These are phyloP conservation scores for Anabas testudineus DNA, from an alignment of 2,797 vertebrate species.

Conservation along the genomic window DNA sequence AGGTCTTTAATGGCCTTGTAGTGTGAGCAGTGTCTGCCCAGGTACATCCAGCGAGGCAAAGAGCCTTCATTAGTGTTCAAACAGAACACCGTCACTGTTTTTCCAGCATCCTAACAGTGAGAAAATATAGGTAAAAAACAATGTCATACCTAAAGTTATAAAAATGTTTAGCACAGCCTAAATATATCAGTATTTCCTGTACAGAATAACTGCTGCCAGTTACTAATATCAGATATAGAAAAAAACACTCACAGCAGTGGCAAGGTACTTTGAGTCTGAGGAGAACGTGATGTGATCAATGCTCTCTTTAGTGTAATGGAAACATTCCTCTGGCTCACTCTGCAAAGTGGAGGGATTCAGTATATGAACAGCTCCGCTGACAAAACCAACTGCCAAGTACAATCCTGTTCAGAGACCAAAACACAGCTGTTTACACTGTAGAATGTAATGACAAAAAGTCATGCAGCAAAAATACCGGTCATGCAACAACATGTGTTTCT, in stretches of 20 bases:
- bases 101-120: slow-evolving; percentile 86
- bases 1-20: slow-evolving; percentile 90
- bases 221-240: neutral
- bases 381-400: slow-evolving; percentile 90
- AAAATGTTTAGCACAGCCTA: neutral
- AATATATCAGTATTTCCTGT: neutral
- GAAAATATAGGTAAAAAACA: slow-evolving; percentile 9
- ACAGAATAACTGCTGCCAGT: neutral
- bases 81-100: slow-evolving; percentile 87
- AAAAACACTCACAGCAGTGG: slow-evolving; percentile 88
- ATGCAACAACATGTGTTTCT: neutral
- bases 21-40: slow-evolving; percentile 90
- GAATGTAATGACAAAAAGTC: neutral
- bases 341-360: slow-evolving; percentile 87
- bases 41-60: slow-evolving; percentile 81
- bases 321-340: slow-evolving; percentile 79
- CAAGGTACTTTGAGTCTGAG: slow-evolving; percentile 89
- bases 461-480: neutral
- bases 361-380: slow-evolving; percentile 87
- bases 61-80: slow-evolving; percentile 44
- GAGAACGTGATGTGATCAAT: slow-evolving; percentile 93
- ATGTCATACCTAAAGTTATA: too few species aligned
- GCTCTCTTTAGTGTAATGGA: slow-evolving; percentile 82
- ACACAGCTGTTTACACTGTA: neutral
- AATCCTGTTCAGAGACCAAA: slow-evolving; percentile 80